A percentile compares a stretch with the other conserved stretches of the same genome.
These are phyloP conservation scores for Chloroceryle inda DNA, from an alignment of 2,797 vertebrate genomes.

Conservation along the genomic window DNA sequence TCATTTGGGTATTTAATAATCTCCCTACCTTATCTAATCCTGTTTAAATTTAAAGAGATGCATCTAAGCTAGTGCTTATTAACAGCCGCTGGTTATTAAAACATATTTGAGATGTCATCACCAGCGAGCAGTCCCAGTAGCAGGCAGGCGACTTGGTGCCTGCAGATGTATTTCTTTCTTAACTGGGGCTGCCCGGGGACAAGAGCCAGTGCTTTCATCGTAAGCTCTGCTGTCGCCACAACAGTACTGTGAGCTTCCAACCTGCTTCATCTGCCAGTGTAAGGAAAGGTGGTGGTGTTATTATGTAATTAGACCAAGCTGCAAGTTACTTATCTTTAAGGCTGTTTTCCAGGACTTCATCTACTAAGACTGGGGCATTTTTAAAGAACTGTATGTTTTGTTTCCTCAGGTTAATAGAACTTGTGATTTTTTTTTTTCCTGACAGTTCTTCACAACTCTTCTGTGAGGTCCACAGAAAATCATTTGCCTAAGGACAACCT, in stretches of 20 bases:
- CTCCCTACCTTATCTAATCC: conserved; percentile 80
- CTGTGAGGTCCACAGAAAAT: neutral
- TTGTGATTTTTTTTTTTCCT: neutral
- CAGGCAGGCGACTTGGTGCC: conserved; percentile 29
- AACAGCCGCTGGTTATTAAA: conserved; percentile 78
- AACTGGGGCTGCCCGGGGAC: conserved; percentile 20
- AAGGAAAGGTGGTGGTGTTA: neutral
- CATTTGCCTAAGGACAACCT: neutral
- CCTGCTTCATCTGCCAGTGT: neutral
- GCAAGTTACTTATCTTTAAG: neutral
- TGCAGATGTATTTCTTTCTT: conserved; percentile 40
- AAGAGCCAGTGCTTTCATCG: neutral
- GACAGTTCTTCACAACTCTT: neutral
- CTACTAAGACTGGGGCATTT: neutral
- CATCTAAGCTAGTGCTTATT: conserved; percentile 78
- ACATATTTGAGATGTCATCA: conserved; percentile 74
- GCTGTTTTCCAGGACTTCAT: neutral
- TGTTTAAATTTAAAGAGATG: conserved; percentile 83
- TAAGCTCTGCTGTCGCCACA: neutral
- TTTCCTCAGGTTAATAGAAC: neutral
- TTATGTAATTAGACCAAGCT: neutral
- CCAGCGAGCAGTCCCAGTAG: conserved; percentile 15
- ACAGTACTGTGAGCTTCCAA: neutral
- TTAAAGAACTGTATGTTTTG: neutral
- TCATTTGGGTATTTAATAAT: conserved; percentile 83